Conservation (phyloP, 2,888 invertebrate species). For the Kryphioiulus occultus region DNA sequence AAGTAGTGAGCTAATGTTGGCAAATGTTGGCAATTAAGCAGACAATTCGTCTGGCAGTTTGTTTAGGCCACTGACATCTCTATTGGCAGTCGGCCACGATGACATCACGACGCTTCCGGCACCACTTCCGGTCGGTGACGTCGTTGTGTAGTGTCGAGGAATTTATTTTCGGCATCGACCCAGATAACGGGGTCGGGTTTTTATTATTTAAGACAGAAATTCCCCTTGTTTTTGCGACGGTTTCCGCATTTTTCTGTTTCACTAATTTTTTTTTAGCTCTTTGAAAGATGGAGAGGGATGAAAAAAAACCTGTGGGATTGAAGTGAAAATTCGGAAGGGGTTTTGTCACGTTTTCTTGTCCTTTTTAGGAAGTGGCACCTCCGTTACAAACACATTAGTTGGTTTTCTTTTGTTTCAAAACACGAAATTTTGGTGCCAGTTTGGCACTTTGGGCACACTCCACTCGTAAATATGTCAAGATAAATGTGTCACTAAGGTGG, state of each 20-base stretch:
- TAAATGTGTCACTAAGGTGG: too few species aligned
- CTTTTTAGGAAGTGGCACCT: neutral
- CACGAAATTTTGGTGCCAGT: too few species aligned
- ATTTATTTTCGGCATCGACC: neutral
- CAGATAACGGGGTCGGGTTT: neutral
- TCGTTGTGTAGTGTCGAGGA: neutral
- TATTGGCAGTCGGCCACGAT: neutral
- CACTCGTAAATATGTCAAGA: too few species aligned
- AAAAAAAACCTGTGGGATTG: neutral
- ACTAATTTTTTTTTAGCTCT: neutral
- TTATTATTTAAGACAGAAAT: neutral
- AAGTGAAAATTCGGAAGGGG: neutral
- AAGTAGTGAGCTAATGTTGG: too few species aligned
- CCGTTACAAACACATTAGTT: too few species aligned
- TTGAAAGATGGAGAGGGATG: neutral
- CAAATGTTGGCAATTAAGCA: neutral
- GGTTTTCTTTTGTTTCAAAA: too few species aligned
- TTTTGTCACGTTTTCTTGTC: neutral
- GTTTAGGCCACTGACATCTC: neutral
- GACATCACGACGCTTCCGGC: neutral
- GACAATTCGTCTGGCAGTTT: too few species aligned
- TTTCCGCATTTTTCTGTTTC: neutral
- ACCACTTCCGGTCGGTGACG: neutral
- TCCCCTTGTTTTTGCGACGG: neutral
- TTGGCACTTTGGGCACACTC: too few species aligned